A percentile compares a stretch with the other conserved stretches of the same genome.
phyloP scores from a whole-genome alignment of 2,797 vertebrate genomes.

The Spheniscus humboldti region DNA sequence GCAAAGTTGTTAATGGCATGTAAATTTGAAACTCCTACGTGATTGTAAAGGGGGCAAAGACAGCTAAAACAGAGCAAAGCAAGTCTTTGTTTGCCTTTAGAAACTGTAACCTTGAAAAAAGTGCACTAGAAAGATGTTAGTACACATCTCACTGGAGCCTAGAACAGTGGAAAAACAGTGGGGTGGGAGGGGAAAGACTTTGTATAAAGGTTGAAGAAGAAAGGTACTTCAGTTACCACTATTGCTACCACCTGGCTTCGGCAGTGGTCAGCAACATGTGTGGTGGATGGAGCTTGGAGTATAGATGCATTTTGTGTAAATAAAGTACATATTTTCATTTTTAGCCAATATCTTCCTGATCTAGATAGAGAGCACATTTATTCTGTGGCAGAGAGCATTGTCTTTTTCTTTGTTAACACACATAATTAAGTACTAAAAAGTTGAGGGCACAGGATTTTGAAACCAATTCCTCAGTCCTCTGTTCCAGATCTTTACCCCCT shows the following conservation, averaged over 20 bases:
- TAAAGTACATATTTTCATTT: not conserved
- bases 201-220: not conserved
- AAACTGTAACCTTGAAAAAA: not conserved
- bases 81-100: not conserved
- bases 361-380: not conserved
- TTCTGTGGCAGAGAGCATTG: not conserved
- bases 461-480: not conserved
- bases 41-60: not conserved
- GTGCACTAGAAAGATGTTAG: not conserved
- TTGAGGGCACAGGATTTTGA: not conserved
- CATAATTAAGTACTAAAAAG: not conserved
- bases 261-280: not conserved
- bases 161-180: not conserved
- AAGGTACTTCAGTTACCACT: not conserved
- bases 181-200: not conserved
- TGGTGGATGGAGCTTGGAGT: not conserved
- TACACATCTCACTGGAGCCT: not conserved
- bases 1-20: not conserved
- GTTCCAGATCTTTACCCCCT: not conserved
- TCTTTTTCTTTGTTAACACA: not conserved
- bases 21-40: not conserved
- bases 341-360: not conserved
- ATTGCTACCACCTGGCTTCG: not conserved
- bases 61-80: not conserved
- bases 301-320: slow-evolving; percentile 14